Evolutionary conservation across 2,113 vertebrate genomes (phyloP), one percentile per base, ranked within the genome.

Genomic region (Onychorhynchus coronatus): DNA sequence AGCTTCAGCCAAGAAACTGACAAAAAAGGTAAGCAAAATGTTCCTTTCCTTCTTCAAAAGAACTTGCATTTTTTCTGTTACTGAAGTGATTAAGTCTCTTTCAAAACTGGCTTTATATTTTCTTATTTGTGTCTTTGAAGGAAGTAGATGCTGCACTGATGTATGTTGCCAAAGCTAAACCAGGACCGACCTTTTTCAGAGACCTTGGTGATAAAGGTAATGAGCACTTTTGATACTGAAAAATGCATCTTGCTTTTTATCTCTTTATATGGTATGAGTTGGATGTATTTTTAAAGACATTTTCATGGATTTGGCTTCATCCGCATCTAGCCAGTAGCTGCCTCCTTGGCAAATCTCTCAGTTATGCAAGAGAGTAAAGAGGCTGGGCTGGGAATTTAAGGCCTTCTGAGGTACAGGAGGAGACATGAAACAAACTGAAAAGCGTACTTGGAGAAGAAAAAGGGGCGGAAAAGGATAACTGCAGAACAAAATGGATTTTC

Each of bases 161-260:
- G 0, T 91, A 86, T 81, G 98, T 98, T 78, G 96, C 98, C 35
- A 98, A 95, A 97, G 98, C 98, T 62, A 87, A 89, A 72, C 96
- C 98, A 67, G 98, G 99, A 85, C 98, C 97, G 8, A 98, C 95
- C 9, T 98, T 99, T 97, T 99, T 99, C 97, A 98, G 99, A 97
- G 97, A 96, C 77, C 97, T 99, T n/a, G 99, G 98, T 46, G 99
- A 99, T 98, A 98, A 98, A 93, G 99, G 99, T 99, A 96, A 98
- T 11, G 18, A 58, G 46, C 21, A 46, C 31, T 86, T 81, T n/a
- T 65, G 31, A 46, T 79, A 39, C 23, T 39, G 65, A 81, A 91
- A 87, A 88, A 52, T 73, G 20, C 12, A 12, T 89, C 25, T 90
- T 75, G 14, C 12, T 91, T 96, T 92, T 80, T 55, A 35, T 93